Percentiles rank a stretch among this genome's conserved stretches.
Evolutionary conservation across 2,113 vertebrate genomes (phyloP).

Genomic region (Zapus hudsonius): DNA sequence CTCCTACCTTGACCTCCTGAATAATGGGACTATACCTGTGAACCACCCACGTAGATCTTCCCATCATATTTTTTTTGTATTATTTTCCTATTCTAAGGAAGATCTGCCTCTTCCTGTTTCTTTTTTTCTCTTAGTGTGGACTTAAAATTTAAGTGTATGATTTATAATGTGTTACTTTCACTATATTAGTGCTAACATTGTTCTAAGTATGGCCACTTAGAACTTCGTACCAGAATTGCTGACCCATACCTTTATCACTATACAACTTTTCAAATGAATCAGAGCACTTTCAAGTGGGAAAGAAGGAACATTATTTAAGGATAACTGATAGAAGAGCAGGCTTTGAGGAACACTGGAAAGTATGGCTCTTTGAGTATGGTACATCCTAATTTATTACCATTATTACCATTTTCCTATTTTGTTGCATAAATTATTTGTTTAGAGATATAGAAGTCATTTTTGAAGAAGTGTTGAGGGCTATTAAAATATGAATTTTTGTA

Average conservation of each 20-base stretch:
- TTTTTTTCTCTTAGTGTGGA: too few relatives aligned
- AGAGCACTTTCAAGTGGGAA: neutral
- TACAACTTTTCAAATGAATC: constrained; percentile 6
- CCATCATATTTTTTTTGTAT: neutral
- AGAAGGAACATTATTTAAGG: neutral
- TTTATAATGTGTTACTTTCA: neutral
- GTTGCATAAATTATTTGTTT: constrained; percentile 26
- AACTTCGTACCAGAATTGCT: constrained; percentile 16
- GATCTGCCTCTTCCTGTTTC: too few relatives aligned
- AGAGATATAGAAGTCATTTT: constrained; percentile 36
- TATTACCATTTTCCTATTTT: constrained; percentile 1
- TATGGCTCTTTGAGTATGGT: neutral
- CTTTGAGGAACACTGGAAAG: neutral
- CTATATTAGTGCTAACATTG: neutral
- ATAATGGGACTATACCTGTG: neutral
- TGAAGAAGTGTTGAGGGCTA: constrained; percentile 30
- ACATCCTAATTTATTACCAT: neutral
- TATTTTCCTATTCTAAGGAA: neutral
- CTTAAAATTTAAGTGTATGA: neutral
- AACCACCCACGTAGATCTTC: neutral
- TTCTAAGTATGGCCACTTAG: too few relatives aligned
- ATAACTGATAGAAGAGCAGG: neutral
- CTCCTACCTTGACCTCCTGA: neutral
- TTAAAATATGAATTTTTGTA: constrained; percentile 46
- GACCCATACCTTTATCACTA: neutral